Conservation (phyloP, 1,140 invertebrate genomes). For the Tetramorium parvispinum region DNA sequence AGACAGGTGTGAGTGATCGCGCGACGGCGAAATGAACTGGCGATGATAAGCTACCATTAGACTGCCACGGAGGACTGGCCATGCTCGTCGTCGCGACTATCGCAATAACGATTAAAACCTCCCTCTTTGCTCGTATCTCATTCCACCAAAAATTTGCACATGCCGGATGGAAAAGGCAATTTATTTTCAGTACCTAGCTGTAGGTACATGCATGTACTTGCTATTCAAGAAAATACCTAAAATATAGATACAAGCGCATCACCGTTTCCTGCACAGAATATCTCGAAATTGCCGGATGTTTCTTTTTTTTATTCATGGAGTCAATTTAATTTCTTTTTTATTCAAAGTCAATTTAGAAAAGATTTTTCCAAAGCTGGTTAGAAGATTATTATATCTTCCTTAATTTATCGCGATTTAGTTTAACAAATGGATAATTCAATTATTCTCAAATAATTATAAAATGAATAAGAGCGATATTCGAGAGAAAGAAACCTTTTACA, state of each 20-base stretch:
- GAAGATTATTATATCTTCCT: neutral
- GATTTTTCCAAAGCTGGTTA: neutral
- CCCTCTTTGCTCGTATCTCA: slow-evolving; percentile 9
- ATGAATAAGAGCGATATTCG: neutral
- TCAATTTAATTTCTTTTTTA: neutral
- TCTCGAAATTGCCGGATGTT: neutral
- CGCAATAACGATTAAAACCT: slow-evolving; percentile 39
- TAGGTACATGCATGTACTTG: neutral
- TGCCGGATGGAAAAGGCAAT: neutral
- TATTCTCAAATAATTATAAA: neutral
- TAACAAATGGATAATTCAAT: neutral
- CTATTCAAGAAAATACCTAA: neutral
- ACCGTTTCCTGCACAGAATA: neutral
- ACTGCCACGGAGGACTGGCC: neutral
- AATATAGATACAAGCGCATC: neutral
- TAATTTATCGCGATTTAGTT: neutral
- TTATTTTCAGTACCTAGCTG: neutral
- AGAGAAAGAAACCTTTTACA: neutral
- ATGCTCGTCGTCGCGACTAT: slow-evolving; percentile 1
- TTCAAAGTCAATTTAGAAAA: neutral
- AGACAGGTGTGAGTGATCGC: slow-evolving; percentile 19
- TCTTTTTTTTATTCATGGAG: neutral
- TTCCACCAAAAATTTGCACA: slow-evolving; percentile 14
- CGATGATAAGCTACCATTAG: slow-evolving; percentile 40
- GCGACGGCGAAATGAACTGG: slow-evolving; percentile 7